These are phyloP conservation scores for Neoascia interrupta DNA, from an alignment of 2,888 invertebrate species.

Conservation along the genomic window DNA sequence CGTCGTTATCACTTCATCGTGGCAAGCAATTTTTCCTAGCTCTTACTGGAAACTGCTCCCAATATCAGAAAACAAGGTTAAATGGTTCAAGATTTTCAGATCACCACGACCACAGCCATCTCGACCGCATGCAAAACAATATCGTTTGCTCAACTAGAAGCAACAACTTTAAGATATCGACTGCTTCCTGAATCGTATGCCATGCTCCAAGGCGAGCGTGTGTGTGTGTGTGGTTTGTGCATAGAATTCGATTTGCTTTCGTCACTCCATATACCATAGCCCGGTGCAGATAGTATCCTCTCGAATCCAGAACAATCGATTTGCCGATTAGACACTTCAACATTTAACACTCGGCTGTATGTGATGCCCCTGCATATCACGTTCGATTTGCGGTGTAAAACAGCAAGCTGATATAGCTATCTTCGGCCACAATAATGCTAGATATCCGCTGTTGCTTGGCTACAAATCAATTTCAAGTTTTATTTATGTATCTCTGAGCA, in stretches of 20 bases:
- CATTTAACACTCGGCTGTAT: conserved; percentile 38
- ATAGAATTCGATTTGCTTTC: conserved; percentile 17
- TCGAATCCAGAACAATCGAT: conserved; percentile 32
- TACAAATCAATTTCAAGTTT: conserved; percentile 31
- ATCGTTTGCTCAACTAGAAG: conserved; percentile 44
- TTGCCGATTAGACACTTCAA: conserved; percentile 42
- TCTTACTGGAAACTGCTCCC: conserved; percentile 24
- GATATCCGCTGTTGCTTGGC: conserved; percentile 25
- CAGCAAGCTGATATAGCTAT: conserved; percentile 48
- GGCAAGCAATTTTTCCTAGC: conserved; percentile 12
- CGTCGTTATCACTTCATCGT: conserved; percentile 41
- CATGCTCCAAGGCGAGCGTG: not conserved
- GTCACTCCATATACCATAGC: not conserved
- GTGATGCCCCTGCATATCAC: conserved; percentile 45
- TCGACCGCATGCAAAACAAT: conserved; percentile 54
- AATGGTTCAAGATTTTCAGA: conserved; percentile 48
- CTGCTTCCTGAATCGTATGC: conserved; percentile 33
- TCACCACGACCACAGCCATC: conserved; percentile 23
- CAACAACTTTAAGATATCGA: no score
- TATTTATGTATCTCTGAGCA: conserved; percentile 1
- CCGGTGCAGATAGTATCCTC: not conserved
- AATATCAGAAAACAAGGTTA: conserved; percentile 54
- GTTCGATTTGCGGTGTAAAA: conserved; percentile 56
- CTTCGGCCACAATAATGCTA: conserved; percentile 48
- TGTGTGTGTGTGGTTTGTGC: conserved; percentile 31